Conservation (phyloP, 2,888 invertebrate species). For the Mongoloraphidia duomilia region DNA sequence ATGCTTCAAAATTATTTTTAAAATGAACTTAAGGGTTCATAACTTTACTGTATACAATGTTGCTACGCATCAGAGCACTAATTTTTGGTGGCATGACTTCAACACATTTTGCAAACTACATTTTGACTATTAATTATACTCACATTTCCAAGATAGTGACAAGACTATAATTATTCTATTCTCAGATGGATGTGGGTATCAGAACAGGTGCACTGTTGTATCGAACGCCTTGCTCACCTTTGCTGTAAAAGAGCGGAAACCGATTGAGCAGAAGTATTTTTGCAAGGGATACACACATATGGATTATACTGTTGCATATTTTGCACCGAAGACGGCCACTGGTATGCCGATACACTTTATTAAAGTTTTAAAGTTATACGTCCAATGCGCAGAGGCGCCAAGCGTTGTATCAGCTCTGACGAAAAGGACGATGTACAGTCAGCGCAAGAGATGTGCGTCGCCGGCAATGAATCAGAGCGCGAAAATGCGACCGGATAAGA, state of each 20-base stretch:
- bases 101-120: slow-evolving; percentile 3
- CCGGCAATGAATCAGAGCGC: too few species aligned
- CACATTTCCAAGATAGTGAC: background rate
- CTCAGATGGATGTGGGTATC: slow-evolving; percentile 14
- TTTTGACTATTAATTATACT: slow-evolving; percentile 4
- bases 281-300: slow-evolving; percentile 3
- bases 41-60: slow-evolving; percentile 6
- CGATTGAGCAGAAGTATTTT: slow-evolving; percentile 7
- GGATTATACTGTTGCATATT: too few species aligned
- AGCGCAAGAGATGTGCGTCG: too few species aligned
- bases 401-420: too few species aligned
- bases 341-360: too few species aligned
- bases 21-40: slow-evolving; percentile 3
- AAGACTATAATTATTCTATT: too few species aligned
- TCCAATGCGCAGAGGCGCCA: too few species aligned
- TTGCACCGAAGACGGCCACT: too few species aligned
- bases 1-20: slow-evolving; percentile 1
- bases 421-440: too few species aligned
- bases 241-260: background rate
- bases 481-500: too few species aligned
- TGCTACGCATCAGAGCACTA: background rate
- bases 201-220: slow-evolving; percentile 13
- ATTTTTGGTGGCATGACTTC: slow-evolving; percentile 7
- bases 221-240: slow-evolving; percentile 12
- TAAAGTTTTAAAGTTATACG: too few species aligned